These are phyloP conservation scores for Heliconius ethilla DNA, from an alignment of 2,888 invertebrate species.

Conservation along the genomic window DNA sequence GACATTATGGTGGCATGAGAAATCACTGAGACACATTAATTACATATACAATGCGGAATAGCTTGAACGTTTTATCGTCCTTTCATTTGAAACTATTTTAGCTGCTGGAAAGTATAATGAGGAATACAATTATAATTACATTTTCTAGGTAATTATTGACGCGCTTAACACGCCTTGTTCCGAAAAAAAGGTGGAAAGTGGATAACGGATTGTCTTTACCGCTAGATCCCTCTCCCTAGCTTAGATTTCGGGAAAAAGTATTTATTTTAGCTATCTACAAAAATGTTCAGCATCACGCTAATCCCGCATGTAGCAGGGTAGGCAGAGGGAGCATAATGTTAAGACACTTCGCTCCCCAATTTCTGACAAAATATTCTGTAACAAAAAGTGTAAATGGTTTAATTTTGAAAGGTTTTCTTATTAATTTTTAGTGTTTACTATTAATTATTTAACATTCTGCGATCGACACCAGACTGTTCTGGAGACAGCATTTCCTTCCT, in stretches of 20 bases:
- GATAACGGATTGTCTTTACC: not conserved
- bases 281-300: too few relatives aligned
- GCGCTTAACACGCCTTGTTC: too few relatives aligned
- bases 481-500: not conserved
- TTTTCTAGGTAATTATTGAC: not conserved
- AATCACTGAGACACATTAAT: conserved; percentile 33
- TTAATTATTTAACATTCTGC: not conserved
- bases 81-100: conserved; percentile 10
- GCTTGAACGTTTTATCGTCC: not conserved
- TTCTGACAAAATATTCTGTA: too few relatives aligned
- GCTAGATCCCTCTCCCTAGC: not conserved
- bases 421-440: too few relatives aligned
- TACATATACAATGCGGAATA: conserved; percentile 33
- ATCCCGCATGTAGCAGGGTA: too few relatives aligned
- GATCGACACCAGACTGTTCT: not conserved
- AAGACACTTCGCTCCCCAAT: too few relatives aligned
- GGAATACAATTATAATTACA: not conserved
- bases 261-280: too few relatives aligned
- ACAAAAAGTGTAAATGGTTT: too few relatives aligned
- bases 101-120: not conserved
- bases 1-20: conserved; percentile 28
- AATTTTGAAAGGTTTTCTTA: too few relatives aligned
- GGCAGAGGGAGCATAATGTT: too few relatives aligned
- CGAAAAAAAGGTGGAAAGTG: not conserved
- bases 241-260: not conserved